Base-by-base conservation (phyloP, 2,888 invertebrate genomes). In the Leptinotarsa haldemani region DNA sequence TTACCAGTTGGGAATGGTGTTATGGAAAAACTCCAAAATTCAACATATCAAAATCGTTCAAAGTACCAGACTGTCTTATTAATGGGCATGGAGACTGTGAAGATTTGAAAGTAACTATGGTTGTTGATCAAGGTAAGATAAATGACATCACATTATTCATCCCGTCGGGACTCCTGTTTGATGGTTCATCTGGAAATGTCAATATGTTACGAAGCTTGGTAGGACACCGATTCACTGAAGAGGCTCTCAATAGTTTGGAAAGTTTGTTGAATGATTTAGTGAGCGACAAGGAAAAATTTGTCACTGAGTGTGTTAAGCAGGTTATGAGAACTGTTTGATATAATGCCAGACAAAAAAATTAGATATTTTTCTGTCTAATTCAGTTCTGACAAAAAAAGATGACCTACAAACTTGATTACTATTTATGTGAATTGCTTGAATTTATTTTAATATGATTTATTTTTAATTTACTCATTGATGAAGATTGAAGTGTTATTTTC, bases 1-100 rank as follows among this genome's bases (percentile, higher is more conserved):
- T 95, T 68, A 87, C 90, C 78, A 93, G 93, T 40, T 97, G 97
- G 96, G 93, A 96, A 74, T 97, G 97, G 97, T 92, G 93, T 77
- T 94, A 90, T 85, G 97, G 97, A 1, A 93, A 92, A 85, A 95
- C 97, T 0, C 98, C 97, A 0, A 91, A 92, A 79, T 97, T 97
- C 87, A 91, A 91, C 0, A 93, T 95, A 20, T 91, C 91, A 74
- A 90, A 92, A 50, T 87, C 90, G 0, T 91, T 94, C 84, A 90
- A 91, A 5, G 89, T 93, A 3, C 92, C 92, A 0, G 84, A 87
- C 0, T 89, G 88, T 75, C 84, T 91, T n/a, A 85, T 90, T 16
- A 72, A 70, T 61, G 77, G 88, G 87, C 3, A 86, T 86, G 79
- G 88, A 84, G 76, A 84, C 85, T 83, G 82, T 86, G 81, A 90